These are phyloP conservation scores for Bombus superbus DNA, from an alignment of 1,140 invertebrate species.

Conservation along the genomic window DNA sequence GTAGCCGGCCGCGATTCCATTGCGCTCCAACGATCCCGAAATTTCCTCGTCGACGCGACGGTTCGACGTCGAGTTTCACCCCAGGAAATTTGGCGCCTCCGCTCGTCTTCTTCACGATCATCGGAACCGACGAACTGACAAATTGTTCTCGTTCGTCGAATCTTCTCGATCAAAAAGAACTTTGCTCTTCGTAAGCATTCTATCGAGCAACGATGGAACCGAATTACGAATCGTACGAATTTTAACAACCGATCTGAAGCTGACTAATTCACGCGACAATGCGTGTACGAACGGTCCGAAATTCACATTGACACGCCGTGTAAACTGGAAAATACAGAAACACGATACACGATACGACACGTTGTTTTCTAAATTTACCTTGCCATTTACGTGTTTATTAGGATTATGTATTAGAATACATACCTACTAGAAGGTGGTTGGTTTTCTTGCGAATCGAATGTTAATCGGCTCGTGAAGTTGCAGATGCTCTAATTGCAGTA, in stretches of 20 bases:
- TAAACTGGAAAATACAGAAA: too few species aligned
- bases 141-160: constrained; percentile 49
- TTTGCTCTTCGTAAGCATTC: not conserved
- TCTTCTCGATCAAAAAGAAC: not conserved
- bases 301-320: too few species aligned
- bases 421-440: too few species aligned
- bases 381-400: too few species aligned
- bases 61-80: constrained; percentile 15
- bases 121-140: constrained; percentile 51
- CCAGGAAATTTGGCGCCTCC: constrained; percentile 46
- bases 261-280: not conserved
- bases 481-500: too few species aligned
- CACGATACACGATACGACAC: too few species aligned
- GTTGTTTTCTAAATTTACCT: too few species aligned
- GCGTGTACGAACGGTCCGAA: not conserved
- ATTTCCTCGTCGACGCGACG: not conserved
- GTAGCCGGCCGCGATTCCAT: constrained; percentile 46
- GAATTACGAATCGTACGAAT: not conserved
- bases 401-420: too few species aligned
- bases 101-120: constrained; percentile 24
- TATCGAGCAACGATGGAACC: not conserved
- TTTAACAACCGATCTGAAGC: not conserved
- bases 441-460: too few species aligned
- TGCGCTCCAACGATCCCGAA: constrained; percentile 50
- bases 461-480: too few species aligned